These are phyloP conservation scores for Mus pahari DNA, from an alignment of 2,113 vertebrate species.

Conservation along the genomic window DNA sequence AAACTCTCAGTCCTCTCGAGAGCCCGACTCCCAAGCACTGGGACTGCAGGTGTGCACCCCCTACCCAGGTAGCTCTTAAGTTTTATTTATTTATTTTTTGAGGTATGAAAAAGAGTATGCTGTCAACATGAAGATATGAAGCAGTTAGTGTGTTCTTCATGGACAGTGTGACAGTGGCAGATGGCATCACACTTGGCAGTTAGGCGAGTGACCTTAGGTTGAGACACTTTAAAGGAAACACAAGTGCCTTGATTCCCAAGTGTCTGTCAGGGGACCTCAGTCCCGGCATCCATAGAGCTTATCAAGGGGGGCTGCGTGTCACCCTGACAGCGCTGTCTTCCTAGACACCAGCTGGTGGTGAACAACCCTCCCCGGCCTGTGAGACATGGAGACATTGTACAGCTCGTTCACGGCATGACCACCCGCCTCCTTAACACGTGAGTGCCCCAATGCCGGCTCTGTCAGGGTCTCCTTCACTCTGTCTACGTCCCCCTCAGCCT, in stretches of 20 bases:
- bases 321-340: background rate
- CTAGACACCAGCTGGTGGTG: constrained; percentile 94
- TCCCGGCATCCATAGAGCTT: fast-evolving
- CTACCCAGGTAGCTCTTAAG: background rate
- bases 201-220: background rate
- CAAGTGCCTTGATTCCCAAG: background rate
- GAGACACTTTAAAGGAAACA: fast-evolving
- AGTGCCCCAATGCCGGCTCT: constrained; percentile 60
- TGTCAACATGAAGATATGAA: no score
- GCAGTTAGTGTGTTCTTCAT: no score
- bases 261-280: fast-evolving
- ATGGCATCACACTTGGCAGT: fast-evolving
- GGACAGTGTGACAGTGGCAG: fast-evolving
- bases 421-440: constrained; percentile 97
- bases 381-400: constrained; percentile 93
- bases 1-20: background rate
- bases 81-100: background rate
- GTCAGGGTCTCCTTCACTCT: background rate
- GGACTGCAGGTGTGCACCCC: background rate
- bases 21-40: background rate
- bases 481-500: background rate
- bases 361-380: constrained; percentile 91
- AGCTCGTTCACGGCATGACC: constrained; percentile 97
- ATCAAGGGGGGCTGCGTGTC: fast-evolving
- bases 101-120: no score